phyloP scores from a whole-genome alignment of 2,888 invertebrate species.

The Trissonchulus latispiculum region DNA sequence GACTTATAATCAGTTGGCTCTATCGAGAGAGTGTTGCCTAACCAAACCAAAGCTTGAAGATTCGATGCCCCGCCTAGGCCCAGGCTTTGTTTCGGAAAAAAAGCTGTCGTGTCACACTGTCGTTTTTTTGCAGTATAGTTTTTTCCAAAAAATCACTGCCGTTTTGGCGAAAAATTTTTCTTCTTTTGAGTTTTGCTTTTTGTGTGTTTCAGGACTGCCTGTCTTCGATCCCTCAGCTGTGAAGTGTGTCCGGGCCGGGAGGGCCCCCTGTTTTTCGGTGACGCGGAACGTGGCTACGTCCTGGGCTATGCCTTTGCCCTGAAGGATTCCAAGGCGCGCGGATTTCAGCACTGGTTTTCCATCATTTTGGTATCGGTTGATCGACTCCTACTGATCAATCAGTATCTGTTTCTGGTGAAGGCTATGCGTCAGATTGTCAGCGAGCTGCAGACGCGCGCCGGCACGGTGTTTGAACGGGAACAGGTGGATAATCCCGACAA shows the following conservation, averaged over 20 bases:
- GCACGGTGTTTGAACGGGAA: conserved; percentile 43
- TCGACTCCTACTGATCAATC: conserved; percentile 60
- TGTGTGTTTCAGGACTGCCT: conserved; percentile 32
- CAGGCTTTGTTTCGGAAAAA: too few species aligned
- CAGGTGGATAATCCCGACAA: conserved; percentile 30
- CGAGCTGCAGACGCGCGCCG: conserved; percentile 61
- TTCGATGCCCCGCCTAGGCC: too few species aligned
- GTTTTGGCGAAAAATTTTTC: too few species aligned
- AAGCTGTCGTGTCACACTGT: too few species aligned
- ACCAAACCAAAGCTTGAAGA: too few species aligned
- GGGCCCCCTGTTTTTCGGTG: conserved; percentile 82
- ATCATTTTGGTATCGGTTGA: conserved; percentile 77
- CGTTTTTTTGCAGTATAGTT: too few species aligned
- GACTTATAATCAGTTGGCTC: too few species aligned
- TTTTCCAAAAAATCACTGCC: too few species aligned
- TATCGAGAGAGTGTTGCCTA: too few species aligned
- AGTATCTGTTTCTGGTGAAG: conserved; percentile 64
- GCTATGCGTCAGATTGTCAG: conserved; percentile 61
- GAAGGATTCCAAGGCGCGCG: conserved; percentile 74
- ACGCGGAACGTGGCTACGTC: conserved; percentile 70
- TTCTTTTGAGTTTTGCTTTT: too few species aligned
- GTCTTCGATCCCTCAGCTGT: conserved; percentile 69
- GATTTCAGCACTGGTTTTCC: conserved; percentile 61
- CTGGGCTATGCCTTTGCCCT: conserved; percentile 76
- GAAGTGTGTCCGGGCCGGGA: conserved; percentile 66